A percentile compares a stretch with the other conserved stretches of the same genome.
These are phyloP conservation scores for Ooceraea biroi DNA, from an alignment of 1,140 invertebrate genomes.

Conservation along the genomic window DNA sequence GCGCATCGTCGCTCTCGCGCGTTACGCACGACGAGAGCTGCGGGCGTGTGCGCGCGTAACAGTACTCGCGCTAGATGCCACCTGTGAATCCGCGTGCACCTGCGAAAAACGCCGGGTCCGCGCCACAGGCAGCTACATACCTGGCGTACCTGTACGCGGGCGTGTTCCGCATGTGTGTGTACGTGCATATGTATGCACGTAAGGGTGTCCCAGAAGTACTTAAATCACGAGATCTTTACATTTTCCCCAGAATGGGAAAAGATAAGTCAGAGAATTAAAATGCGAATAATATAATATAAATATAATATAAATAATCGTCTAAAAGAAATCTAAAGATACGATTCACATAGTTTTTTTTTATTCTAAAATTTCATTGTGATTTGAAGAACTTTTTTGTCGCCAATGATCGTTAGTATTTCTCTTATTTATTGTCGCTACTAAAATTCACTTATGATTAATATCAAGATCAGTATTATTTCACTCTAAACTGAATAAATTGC, in stretches of 20 bases:
- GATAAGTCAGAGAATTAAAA: no score
- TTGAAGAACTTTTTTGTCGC: no score
- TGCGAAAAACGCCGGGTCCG: slow-evolving; percentile 15
- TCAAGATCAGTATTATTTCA: background rate
- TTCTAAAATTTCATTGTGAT: no score
- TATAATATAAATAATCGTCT: no score
- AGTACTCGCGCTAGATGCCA: slow-evolving; percentile 55
- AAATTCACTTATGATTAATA: background rate
- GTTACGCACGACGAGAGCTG: slow-evolving; percentile 9
- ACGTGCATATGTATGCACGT: no score
- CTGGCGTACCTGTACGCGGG: slow-evolving; percentile 45
- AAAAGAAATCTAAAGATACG: no score
- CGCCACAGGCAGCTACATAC: slow-evolving; percentile 54
- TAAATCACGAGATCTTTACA: background rate
- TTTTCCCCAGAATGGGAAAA: no score
- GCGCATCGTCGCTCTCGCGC: slow-evolving; percentile 50
- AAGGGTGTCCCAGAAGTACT: slow-evolving; percentile 2
- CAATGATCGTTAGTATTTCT: no score
- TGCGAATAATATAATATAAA: no score
- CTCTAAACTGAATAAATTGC: no score
- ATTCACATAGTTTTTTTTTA: no score
- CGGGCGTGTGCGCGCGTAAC: slow-evolving; percentile 41
- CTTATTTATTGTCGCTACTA: no score
- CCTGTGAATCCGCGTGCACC: slow-evolving; percentile 49
- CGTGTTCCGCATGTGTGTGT: background rate